Evolutionary conservation across 2,113 vertebrate species (phyloP).

Genomic region (Numenius arquata): DNA sequence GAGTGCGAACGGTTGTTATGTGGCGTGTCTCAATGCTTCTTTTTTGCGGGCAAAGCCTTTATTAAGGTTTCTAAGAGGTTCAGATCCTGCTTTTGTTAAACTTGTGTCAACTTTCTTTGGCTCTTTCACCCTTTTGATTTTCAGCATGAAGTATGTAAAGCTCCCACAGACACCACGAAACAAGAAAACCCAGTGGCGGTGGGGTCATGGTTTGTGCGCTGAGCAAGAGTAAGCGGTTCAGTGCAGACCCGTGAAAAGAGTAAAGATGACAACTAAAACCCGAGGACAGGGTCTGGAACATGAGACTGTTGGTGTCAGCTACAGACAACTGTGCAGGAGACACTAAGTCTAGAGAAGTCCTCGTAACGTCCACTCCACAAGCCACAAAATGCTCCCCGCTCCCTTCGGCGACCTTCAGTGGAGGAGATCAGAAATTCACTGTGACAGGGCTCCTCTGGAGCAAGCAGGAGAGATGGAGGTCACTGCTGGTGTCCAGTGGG

Average conservation of each 20-base stretch:
- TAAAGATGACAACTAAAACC: conserved; percentile 18
- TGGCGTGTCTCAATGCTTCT: neutral
- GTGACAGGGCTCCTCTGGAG: neutral
- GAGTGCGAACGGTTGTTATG: neutral
- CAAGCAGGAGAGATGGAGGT: neutral
- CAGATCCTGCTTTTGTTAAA: neutral
- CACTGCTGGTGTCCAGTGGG: accelerated
- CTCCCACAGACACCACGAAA: neutral
- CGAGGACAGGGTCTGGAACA: conserved; percentile 42
- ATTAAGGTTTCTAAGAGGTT: neutral
- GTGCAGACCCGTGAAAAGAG: neutral
- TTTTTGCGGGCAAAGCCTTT: neutral
- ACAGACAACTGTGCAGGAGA: conserved; percentile 51
- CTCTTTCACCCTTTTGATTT: neutral
- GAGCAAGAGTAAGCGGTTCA: neutral
- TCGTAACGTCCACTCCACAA: neutral
- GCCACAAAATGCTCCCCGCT: neutral
- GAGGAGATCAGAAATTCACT: neutral
- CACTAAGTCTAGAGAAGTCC: conserved; percentile 36
- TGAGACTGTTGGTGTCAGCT: conserved; percentile 48
- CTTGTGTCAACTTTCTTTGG: neutral
- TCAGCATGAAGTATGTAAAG: neutral
- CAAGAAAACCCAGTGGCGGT: neutral
- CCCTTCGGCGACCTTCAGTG: neutral
- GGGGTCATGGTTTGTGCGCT: neutral